Evolutionary conservation across 2,113 vertebrate species (phyloP).

Genomic region (Nothoprocta pentlandii): DNA sequence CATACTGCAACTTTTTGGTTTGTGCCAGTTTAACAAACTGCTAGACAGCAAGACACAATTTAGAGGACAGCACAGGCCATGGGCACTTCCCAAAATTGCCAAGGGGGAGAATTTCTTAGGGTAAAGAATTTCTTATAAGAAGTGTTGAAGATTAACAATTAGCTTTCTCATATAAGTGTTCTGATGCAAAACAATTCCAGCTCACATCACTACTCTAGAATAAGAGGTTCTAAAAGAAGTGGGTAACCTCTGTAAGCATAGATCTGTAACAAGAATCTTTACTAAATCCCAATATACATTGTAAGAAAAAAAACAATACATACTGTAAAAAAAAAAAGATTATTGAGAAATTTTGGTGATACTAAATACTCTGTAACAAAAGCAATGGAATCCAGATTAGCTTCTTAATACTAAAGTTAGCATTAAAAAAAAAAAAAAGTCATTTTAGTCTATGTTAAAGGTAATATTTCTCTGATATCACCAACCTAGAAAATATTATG

Average conservation of each 20-base stretch:
- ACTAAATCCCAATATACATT: neutral
- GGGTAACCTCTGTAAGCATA: neutral
- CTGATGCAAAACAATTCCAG: neutral
- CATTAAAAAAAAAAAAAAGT: neutral
- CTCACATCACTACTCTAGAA: neutral
- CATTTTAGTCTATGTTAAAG: neutral
- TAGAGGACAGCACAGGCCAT: neutral
- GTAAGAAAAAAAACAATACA: too few species aligned
- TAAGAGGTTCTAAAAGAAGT: neutral
- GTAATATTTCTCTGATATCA: neutral
- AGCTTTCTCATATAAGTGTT: neutral
- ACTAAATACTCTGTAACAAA: neutral
- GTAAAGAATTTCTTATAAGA: neutral
- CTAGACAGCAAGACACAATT: neutral
- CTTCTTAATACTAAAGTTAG: neutral
- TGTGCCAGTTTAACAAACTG: neutral
- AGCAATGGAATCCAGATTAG: neutral
- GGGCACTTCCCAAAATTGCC: neutral
- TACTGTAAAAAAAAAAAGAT: neutral
- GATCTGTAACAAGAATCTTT: neutral
- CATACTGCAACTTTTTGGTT: neutral
- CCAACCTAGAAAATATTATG: neutral
- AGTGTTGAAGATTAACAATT: accelerated
- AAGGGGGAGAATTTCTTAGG: neutral
- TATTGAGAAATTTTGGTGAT: neutral